Base-by-base conservation (phyloP, 2,113 vertebrate species). In the Entelurus aequoreus region DNA sequence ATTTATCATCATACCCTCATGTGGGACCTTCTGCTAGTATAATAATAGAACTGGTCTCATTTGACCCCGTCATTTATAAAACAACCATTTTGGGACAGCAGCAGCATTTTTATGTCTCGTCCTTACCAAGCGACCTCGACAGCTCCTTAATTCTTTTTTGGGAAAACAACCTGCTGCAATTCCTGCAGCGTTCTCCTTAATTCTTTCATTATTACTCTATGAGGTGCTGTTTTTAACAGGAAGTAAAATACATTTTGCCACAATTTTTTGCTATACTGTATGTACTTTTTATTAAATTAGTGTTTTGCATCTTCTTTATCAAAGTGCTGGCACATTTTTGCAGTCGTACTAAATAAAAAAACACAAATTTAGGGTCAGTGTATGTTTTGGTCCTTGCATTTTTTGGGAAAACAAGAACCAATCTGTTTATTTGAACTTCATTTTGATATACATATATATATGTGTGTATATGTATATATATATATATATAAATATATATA, bases 211-310 rank as follows among this genome's bases (percentile, higher is more conserved):
- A 49, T 62, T 9, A 44, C 74, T 51, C 16, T 16, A 9, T 9
- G 52, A 53, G 62, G 60, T 48, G 4, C 52, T 63, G 38, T 47
- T 62, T 49, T 73, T 73, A 62, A 44, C 55, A 65, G 53, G 44
- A 10, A 9, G 28, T 5, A 59, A 77, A 76, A 69, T 77, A 60
- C 57, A 66, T 57, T 62, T 54, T 61, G 28, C 28, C 28, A 28
- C 2, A 28, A 28, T 3, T 28, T 4, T 28, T 28, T 28, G 19
- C 28, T 28, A 4, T 28, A 28, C 28, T 28, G 28, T 28, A 3
- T 28, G 3, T 28, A 1, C 28, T 28, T 28, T 28, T 28, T 28
- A 1, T 19, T 19, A 19, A 19, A 19, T 19, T 19, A 19, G 19
- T 19, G 2, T 19, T 19, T 19, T 19, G 19, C 19, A 19, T 19